Base-by-base conservation (phyloP, 2,888 invertebrate species). In the Nemapogon koenigi region DNA sequence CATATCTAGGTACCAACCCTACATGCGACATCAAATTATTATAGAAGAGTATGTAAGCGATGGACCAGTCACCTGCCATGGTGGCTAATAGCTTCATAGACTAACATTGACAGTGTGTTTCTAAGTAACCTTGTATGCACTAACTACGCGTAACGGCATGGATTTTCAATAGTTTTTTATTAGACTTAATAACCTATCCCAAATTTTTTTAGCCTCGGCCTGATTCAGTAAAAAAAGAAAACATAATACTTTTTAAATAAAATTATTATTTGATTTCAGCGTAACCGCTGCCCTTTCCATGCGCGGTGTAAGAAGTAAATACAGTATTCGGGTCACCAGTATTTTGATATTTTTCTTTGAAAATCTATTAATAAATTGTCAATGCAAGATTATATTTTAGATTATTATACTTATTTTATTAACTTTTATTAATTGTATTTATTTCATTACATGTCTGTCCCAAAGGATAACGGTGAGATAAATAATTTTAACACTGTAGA, bases 371-470 rank as follows among this genome's bases (percentile, higher is more conserved):
- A 35, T 26, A 26, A 26, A 3, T 3, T 3, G 3, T 11, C 4
- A 10, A 10, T 4, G 11, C 13, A 28, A 4, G 7, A 11, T 30
- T 30, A 15, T 15, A 30, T 30, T 15, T 6, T 16, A 15, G 6
- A 11, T 13, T 11, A 28, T 28, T 7, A 30, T 15, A 15, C 4
- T 6, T 4, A n/a, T 11, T 15, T 36, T 38, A 16, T 26, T 42
- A 41, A 31, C 38, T 33, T 40, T 42, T 11, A 17, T 35, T 25
- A 36, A 33, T 17, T 41, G 33, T 43, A 14, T 17, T 33, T 28
- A 15, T n/a, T 15, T 4, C 16, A 14, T 75, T 65, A 42, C 73
- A 78, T 78, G 76, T 72, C 76, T 78, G 70, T 59, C 76, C 46
- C 53, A 33, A 33, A 33, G 33, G 33, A 33, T 48, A 38, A 33